Evolutionary conservation across 2,113 vertebrate species (phyloP), one percentile per base, ranked within the genome.

Genomic region (Melanocharis versteri): DNA sequence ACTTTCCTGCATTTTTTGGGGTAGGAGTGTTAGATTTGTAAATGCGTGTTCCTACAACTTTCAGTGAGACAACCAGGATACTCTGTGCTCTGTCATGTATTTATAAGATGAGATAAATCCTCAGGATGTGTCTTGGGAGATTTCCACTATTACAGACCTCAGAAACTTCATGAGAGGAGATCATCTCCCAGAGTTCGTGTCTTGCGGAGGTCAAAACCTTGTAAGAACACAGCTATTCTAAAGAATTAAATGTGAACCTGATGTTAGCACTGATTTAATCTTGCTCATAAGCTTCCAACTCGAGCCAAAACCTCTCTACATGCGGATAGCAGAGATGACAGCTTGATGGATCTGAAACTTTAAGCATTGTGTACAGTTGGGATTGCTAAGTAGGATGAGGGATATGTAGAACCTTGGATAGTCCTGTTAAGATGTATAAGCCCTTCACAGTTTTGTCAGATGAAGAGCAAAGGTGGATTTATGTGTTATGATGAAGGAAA

Each of bases 311-410:
- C 40, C 62, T 61, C 60, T 95, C 54, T 87, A 33, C 87, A 68
- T 77, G 64, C 0, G 6, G 85, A 70, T 40, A 83, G 50, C 53
- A 66, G 82, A 75, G 94, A 58, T 90, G 87, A 93, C 83, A 96
- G 82, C 71, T 95, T 95, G 95, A 91, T 94, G 90, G 70, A 96
- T 96, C 91, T 87, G 87, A 85, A 96, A 95, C 75, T 83, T 57
- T 45, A 83, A 93, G 65, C 2, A 2, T 57, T 94, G 71, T 86
- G 78, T 94, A 86, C 82, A 86, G 20, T 21, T 90, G 87, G 87
- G 89, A 94, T 90, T 79, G 87, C 77, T 65, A 39, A 95, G 48
- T 64, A 78, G 73, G 89, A 60, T 58, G 56, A 94, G 56, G 78
- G 73, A 77, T 54, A 47, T 21, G 31, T 70, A 66, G 93, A 93